Base-by-base conservation (phyloP, 2,797 vertebrate genomes). In the Tolypeutes matacus region DNA sequence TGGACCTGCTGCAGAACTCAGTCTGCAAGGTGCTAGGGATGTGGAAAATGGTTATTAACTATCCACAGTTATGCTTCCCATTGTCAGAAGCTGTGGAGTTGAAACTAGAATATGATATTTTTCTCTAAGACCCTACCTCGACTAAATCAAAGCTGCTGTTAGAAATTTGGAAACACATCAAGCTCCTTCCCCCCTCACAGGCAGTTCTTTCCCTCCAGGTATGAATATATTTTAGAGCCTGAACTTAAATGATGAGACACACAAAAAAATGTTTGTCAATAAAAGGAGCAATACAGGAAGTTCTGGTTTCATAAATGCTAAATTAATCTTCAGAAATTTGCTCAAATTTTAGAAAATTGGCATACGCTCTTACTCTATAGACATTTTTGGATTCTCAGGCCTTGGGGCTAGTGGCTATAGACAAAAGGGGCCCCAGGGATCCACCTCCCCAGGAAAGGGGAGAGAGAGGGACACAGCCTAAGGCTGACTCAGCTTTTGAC, bases 221-320 rank as follows among this genome's bases (percentile, higher is more conserved):
- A 39, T 81, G 91, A 91, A 81, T 27, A 53, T 67, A 23, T 65
- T 86, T 86, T 64, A 83, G n/a, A 92, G 62, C 36, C 36, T 53
- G 85, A 56, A 93, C 36, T 77, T 81, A 70, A 91, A 67, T 12
- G 31, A 75, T 62, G 69, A 67, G 46, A 81, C 60, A 76, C 89
- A 81, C 53, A 46, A 81, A 73, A 73, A 81, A 53, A 49, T 76
- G 13, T 94, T 82, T 62, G 65, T 49, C n/a, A 39, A 86, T 90
- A 88, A 56, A 80, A 84, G 34, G 56, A 56, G n/a, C n/a, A 80
- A 92, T 58, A 60, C 31, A 85, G 49, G 72, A 87, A 92, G 39
- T 72, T 95, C 77, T 90, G 27, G 70, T 60, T 94, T 86, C 49
- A 90, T 73, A 84, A 89, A 53, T 39, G 67, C 67, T 76, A 70